Conservation (phyloP, 2,113 vertebrate species). For the Alligator sinensis region DNA sequence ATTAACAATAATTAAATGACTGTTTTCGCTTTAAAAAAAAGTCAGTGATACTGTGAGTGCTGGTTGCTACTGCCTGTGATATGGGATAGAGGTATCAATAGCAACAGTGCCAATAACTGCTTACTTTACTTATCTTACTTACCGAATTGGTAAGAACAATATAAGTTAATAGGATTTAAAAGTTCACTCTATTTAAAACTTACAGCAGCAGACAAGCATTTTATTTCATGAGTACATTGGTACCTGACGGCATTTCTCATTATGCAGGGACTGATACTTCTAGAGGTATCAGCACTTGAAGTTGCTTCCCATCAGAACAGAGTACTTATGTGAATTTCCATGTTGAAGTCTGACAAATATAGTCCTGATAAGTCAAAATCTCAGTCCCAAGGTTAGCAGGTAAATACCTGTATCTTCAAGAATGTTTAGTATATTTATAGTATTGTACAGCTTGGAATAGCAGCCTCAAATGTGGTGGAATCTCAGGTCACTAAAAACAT, state of each 20-base stretch:
- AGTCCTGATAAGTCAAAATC: background rate
- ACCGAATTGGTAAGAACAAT: background rate
- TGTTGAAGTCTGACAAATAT: background rate
- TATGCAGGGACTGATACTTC: background rate
- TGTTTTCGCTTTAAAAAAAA: background rate
- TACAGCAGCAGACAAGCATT: background rate
- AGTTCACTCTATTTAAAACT: background rate
- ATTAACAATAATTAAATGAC: too few species aligned
- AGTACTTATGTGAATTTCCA: background rate
- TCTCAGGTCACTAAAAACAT: background rate
- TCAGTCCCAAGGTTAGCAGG: background rate
- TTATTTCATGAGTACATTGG: background rate
- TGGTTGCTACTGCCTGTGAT: background rate
- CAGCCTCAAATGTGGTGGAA: background rate
- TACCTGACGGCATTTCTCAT: background rate
- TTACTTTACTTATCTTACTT: background rate
- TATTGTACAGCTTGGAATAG: background rate
- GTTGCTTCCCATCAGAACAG: background rate
- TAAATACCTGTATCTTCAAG: background rate
- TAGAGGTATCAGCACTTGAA: background rate
- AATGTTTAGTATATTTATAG: background rate
- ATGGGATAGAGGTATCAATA: background rate
- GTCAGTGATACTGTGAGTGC: background rate
- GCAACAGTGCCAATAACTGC: background rate
- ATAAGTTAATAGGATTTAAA: background rate